Evolutionary conservation across 1,140 invertebrate species (phyloP).

Genomic region (Orchestia grillus): DNA sequence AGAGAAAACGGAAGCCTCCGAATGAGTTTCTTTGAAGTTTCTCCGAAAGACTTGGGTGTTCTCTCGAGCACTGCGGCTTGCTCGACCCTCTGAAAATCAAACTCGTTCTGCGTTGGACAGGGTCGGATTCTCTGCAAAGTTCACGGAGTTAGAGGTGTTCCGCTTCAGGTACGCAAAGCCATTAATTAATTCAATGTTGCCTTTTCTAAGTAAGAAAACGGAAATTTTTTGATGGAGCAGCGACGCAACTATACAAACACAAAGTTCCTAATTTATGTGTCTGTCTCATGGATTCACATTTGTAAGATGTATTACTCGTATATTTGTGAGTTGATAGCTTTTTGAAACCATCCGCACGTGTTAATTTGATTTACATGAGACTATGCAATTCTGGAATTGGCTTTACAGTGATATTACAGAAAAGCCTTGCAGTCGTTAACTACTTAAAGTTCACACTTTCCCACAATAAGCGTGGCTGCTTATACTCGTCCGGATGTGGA

Average conservation of each 20-base stretch:
- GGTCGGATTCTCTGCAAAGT: not conserved
- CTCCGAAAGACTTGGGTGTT: not conserved
- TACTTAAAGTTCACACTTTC: not conserved
- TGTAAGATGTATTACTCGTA: not conserved
- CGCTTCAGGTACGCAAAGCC: not conserved
- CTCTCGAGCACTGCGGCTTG: not conserved
- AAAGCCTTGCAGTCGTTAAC: not conserved
- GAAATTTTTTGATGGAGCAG: not conserved
- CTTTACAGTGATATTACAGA: not conserved
- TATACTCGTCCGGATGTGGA: not conserved
- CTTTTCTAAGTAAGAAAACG: not conserved
- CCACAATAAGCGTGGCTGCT: not conserved
- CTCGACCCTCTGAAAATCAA: not conserved
- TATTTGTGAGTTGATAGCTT: not conserved
- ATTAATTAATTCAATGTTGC: not conserved
- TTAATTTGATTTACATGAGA: not conserved
- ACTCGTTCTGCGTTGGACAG: not conserved
- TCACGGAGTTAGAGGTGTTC: not conserved
- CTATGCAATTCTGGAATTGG: not conserved
- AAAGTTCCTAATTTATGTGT: not conserved
- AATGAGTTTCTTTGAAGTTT: constrained; percentile 41
- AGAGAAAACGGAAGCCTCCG: not conserved
- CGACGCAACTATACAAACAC: not conserved
- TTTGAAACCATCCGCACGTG: not conserved
- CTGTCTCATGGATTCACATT: not conserved